These are phyloP conservation scores for Odocoileus virginianus DNA, from an alignment of 2,113 vertebrate genomes.

Conservation along the genomic window DNA sequence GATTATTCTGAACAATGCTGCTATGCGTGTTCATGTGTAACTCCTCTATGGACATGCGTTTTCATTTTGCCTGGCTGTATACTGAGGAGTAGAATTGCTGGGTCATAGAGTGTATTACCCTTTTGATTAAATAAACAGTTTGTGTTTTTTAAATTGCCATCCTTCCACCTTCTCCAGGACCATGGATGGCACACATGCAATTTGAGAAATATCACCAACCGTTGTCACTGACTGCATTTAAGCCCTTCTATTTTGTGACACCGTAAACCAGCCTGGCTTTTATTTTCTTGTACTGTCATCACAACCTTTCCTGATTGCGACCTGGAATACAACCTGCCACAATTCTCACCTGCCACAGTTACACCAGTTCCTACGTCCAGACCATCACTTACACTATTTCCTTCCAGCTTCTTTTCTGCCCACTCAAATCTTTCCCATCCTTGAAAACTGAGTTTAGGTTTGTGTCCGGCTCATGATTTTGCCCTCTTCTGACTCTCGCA, in stretches of 20 bases:
- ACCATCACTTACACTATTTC: background rate
- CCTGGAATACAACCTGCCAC: background rate
- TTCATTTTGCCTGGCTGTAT: background rate
- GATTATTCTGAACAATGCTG: background rate
- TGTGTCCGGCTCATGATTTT: background rate
- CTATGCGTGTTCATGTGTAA: rapidly evolving
- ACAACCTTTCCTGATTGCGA: background rate
- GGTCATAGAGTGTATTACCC: background rate
- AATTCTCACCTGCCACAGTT: background rate
- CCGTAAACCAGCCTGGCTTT: background rate
- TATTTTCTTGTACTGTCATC: too few relatives aligned
- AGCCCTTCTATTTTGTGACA: background rate
- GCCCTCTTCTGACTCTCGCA: background rate
- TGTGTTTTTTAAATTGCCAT: background rate
- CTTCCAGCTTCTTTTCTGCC: background rate
- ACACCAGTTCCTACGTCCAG: background rate
- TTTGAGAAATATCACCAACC: background rate
- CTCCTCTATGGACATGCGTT: background rate
- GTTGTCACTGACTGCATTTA: background rate
- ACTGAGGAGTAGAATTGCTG: background rate
- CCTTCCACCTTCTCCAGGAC: background rate
- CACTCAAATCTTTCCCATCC: background rate
- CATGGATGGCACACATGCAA: background rate
- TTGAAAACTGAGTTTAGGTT: background rate
- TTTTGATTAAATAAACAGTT: background rate